Base-by-base conservation (phyloP, 1,140 invertebrate species). In the Listronotus bonariensis region DNA sequence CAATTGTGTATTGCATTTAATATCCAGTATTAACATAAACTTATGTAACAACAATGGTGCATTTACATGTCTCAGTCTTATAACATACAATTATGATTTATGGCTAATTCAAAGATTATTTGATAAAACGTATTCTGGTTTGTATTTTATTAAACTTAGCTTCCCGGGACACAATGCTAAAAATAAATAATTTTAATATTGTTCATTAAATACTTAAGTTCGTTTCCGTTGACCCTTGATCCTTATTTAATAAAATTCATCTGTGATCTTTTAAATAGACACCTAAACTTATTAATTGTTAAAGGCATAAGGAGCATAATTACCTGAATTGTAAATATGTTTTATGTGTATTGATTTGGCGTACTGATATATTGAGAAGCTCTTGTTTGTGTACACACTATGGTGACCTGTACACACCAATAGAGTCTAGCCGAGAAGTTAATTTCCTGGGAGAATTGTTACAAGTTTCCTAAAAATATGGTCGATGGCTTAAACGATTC, bases 1-100 rank as follows among this genome's bases (percentile, higher is more conserved):
- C 63, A 58, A 65, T 65, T 69, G 68, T 69, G 49, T 61, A 62
- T 41, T 31, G 57, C 53, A 41, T 57, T 69, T 66, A 69, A 69
- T 63, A 59, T 42, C 43, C 20, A 40, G 18, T 46, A 69, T 69
- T 69, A 66, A 62, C 68, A 69, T 69, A 69, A 65, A 69, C 68
- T 69, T 69, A 69, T 58, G 59, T 66, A 69, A 69, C 58, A 63
- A 69, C 68, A 69, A 69, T 69, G 53, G 42, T 46, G 68, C 68
- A 69, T 69, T 69, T 69, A 69, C 52, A 66, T 69, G 68, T 69
- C 59, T 40, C 20, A 52, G 49, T 62, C 59, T 54, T 34, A 54
- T 64, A 64, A 61, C 56, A 53, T 68, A 49, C 60, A 10, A 40
- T 42, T 51, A 68, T 68, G 67, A 68, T 68, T 68, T 68, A 68